Conservation (phyloP, 1,140 invertebrate genomes). For the Drosophila willistoni region DNA sequence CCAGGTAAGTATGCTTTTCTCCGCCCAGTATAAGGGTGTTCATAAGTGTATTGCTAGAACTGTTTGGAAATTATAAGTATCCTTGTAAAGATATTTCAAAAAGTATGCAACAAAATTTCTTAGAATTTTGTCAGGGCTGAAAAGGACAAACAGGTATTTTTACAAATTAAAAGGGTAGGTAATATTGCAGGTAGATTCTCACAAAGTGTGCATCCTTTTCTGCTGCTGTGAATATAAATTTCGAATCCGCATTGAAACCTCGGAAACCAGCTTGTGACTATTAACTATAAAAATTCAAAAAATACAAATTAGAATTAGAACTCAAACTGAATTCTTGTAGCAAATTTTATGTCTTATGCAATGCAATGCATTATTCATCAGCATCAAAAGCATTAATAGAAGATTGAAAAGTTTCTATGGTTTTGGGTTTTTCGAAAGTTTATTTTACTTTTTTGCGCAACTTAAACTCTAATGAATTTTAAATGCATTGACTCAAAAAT, state of each 20-base stretch:
- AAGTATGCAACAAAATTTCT: slow-evolving; percentile 26
- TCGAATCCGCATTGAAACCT: no score
- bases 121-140: neutral
- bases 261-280: no score
- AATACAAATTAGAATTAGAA: no score
- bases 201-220: no score
- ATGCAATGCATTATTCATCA: no score
- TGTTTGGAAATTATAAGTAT: slow-evolving; percentile 46
- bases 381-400: no score
- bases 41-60: neutral
- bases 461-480: slow-evolving; percentile 52
- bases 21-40: neutral
- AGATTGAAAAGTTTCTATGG: no score
- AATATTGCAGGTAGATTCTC: no score
- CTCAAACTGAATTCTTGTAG: slow-evolving; percentile 2
- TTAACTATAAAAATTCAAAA: no score
- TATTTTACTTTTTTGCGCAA: slow-evolving; percentile 70
- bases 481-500: slow-evolving; percentile 27
- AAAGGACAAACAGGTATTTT: neutral
- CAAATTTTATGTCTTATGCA: no score
- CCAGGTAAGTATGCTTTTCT: slow-evolving; percentile 84
- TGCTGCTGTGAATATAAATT: no score
- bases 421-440: slow-evolving; percentile 62
- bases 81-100: neutral
- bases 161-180: no score